Conservation (phyloP, 2,888 invertebrate genomes). For the Nemapogon koenigi region DNA sequence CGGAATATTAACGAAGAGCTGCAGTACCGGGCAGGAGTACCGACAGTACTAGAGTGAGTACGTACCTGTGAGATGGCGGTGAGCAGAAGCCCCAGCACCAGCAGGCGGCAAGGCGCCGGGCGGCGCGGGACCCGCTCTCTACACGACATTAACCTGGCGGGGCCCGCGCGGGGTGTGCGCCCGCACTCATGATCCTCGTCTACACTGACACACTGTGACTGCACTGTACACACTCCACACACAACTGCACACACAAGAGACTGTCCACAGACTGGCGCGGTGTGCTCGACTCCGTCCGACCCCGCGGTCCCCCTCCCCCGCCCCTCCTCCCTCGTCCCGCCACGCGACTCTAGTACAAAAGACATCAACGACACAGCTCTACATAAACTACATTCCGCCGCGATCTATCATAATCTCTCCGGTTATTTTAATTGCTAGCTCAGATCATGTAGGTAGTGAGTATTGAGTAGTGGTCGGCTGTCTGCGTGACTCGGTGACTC, state of each 20-base stretch:
- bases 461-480: too few species aligned
- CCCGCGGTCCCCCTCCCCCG: slow-evolving; percentile 29
- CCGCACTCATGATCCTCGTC: slow-evolving; percentile 19
- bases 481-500: too few species aligned
- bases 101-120: slow-evolving; percentile 39
- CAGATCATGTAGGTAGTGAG: too few species aligned
- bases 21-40: slow-evolving; percentile 47
- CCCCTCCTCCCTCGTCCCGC: slow-evolving; percentile 19
- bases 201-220: slow-evolving; percentile 18
- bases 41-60: slow-evolving; percentile 21
- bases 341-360: slow-evolving; percentile 9
- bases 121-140: slow-evolving; percentile 45
- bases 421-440: too few species aligned
- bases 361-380: slow-evolving; percentile 13
- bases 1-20: slow-evolving; percentile 42
- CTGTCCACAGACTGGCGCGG: slow-evolving; percentile 28
- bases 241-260: slow-evolving; percentile 13
- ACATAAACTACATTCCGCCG: too few species aligned
- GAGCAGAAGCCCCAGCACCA: slow-evolving; percentile 13
- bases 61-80: slow-evolving; percentile 1
- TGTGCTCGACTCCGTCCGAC: slow-evolving; percentile 31
- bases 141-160: slow-evolving; percentile 27
- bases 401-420: too few species aligned
- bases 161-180: slow-evolving; percentile 16
- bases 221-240: slow-evolving; percentile 15